Conservation (phyloP, 2,113 vertebrate species). For the Zootoca vivipara region DNA sequence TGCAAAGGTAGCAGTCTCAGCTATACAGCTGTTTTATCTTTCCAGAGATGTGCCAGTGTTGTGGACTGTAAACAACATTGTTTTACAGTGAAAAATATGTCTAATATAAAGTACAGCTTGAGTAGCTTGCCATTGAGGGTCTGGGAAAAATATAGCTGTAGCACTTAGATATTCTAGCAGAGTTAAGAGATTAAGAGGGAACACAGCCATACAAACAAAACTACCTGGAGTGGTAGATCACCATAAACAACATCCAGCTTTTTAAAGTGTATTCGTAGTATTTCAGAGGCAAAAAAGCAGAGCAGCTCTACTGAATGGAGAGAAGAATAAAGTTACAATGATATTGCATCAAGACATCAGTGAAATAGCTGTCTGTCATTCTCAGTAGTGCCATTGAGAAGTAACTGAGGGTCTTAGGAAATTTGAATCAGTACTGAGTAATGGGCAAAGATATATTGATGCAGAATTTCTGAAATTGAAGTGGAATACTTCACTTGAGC, state of each 20-base stretch:
- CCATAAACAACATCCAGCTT: conserved; percentile 66
- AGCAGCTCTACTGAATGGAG: conserved; percentile 81
- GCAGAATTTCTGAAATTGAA: conserved; percentile 79
- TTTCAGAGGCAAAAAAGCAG: conserved; percentile 56
- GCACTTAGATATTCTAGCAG: conserved; percentile 58
- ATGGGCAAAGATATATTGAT: conserved; percentile 68
- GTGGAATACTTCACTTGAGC: conserved; percentile 68
- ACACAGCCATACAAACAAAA: conserved; percentile 57
- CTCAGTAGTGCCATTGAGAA: conserved; percentile 68
- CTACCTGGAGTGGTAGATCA: conserved; percentile 59
- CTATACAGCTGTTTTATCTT: conserved; percentile 66
- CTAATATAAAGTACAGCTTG: conserved; percentile 73
- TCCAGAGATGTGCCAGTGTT: conserved; percentile 12
- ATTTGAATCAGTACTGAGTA: conserved; percentile 78
- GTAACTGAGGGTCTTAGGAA: conserved; percentile 76
- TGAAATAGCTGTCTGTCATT: conserved; percentile 59
- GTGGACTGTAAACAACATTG: conserved; percentile 69
- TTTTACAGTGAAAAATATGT: conserved; percentile 76
- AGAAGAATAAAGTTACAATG: conserved; percentile 81
- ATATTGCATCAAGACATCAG: conserved; percentile 68
- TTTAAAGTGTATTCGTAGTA: conserved; percentile 61
- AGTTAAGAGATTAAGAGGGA: conserved; percentile 70
- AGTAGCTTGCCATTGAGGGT: conserved; percentile 56
- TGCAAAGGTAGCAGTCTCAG: conserved; percentile 35
- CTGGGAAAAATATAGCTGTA: conserved; percentile 68